Base-by-base conservation (phyloP, 1,140 invertebrate species). In the Heliconius hewitsoni region DNA sequence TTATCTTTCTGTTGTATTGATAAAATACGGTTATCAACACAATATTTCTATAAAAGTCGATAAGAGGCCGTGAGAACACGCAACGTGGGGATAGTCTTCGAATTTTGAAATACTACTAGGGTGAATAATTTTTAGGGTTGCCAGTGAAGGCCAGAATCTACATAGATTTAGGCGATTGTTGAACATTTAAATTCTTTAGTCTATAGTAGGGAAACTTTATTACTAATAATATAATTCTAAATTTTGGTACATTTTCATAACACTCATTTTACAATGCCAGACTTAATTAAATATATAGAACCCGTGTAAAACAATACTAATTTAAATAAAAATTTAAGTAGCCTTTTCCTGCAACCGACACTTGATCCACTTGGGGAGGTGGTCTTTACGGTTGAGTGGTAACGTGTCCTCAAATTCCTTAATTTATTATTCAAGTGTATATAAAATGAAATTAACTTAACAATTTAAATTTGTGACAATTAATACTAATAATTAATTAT, bases 41-140 rank as follows among this genome's bases (percentile, higher is more conserved):
- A 80, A 81, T 88, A 87, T 89, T 87, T 85, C 84, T 81, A 78
- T 76, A 82, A 83, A 83, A 84, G 71, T 81, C 82, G 90, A 92
- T 92, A 91, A 90, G 82, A 80, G 76, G 80, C 83, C 91, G 89
- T 90, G 91, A 88, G 91, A 92, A 91, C 84, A 85, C 77, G 82
- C 81, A 74, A 78, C 30, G 55, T 11, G 71, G 73, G 82, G 83
- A 86, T 84, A 86, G 37, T 85, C 73, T 83, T 66, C 79, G 74
- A 84, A 82, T 85, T 85, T 84, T 74, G 23, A 78, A 30, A 42
- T 73, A 73, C 42, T 30, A 30, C 30, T 57, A 66, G 71, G 37
- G 66, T 71, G 34, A 77, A 37, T 52, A 37, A 70, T 8, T 23
- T 34, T 66, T 66, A 66, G 60, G 60, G 60, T 66, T 27, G 23